Evolutionary conservation across 2,113 vertebrate genomes (phyloP), one percentile per base, ranked within the genome.

Genomic region (Herpailurus yagouaroundi): DNA sequence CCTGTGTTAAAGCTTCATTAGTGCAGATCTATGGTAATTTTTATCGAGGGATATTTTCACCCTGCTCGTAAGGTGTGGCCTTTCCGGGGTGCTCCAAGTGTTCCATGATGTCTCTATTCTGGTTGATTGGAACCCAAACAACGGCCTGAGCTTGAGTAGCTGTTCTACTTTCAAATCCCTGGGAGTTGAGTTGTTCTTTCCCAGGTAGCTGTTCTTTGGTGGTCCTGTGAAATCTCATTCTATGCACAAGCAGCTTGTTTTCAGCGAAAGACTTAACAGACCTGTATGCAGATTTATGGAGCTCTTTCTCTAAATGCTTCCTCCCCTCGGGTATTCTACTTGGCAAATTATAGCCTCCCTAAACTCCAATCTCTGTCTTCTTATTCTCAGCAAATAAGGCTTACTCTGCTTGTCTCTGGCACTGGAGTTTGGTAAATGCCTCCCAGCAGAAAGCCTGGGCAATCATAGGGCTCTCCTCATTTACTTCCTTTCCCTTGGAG

Each of bases 141-240:
- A 76, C 11, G 6, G 18, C 11, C 10, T 66, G 18, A 60, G 36
- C 29, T 85, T 18, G 25, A 41, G 55, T 41, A 89, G 71, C 41
- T 96, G 52, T 52, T 84, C 77, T 19, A 92, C 11, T 92, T 94
- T 94, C 79, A 21, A n/a, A 66, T 92, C 29, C 57, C 55, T 33
- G 38, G 45, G 36, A 38, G 14, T 9, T 81, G 66, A 55, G 14
- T 9, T 81, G 66, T 36, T 89, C 60, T 92, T 63, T 79, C 36
- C n/a, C 36, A 69, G 87, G 29, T 27, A 79, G 38, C 31, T 33
- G 12, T 77, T 90, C 73, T 79, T 64, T 90, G 23, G 36, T 50
- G 27, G 74, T 81, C 27, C 80, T 27, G 8, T 66, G 27, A 96
- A 80, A 48, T 74, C 50, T 77, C 50, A 33, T 77, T 90, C 50